Conservation (phyloP, 2,113 vertebrate species). For the Osmerus mordax region DNA sequence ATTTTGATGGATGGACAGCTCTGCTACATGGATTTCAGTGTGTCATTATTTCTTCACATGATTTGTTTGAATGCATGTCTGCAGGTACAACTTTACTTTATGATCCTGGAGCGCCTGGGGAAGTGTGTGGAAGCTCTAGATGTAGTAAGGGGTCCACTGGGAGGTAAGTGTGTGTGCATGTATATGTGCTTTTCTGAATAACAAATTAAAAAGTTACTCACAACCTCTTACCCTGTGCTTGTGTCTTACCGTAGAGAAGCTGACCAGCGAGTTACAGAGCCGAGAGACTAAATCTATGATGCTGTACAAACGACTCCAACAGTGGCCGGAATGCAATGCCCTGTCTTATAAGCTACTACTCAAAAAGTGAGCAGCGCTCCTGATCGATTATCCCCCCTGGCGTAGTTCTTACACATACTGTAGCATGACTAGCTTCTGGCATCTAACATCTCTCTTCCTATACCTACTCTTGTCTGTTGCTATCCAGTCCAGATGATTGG, state of each 20-base stretch:
- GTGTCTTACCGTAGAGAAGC: slow-evolving; percentile 80
- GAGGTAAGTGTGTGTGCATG: slow-evolving; percentile 71
- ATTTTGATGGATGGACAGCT: not conserved
- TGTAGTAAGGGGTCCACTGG: slow-evolving; percentile 90
- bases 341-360: slow-evolving; percentile 86
- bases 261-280: slow-evolving; percentile 97
- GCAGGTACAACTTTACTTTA: slow-evolving; percentile 96
- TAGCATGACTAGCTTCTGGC: not conserved
- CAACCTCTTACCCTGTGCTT: not conserved
- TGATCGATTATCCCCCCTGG: not conserved
- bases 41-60: not conserved
- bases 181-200: not conserved
- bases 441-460: not conserved
- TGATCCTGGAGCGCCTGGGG: slow-evolving; percentile 95
- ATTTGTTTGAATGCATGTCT: slow-evolving; percentile 4
- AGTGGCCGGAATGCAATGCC: slow-evolving; percentile 94
- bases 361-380: slow-evolving; percentile 82
- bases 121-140: slow-evolving; percentile 94
- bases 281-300: slow-evolving; percentile 96
- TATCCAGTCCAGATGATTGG: slow-evolving; percentile 93
- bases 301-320: slow-evolving; percentile 86
- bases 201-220: not conserved
- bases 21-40: not conserved
- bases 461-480: not conserved
- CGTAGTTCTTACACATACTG: too few relatives aligned